Conservation (phyloP, 2,113 vertebrate species). For the Melospiza georgiana region DNA sequence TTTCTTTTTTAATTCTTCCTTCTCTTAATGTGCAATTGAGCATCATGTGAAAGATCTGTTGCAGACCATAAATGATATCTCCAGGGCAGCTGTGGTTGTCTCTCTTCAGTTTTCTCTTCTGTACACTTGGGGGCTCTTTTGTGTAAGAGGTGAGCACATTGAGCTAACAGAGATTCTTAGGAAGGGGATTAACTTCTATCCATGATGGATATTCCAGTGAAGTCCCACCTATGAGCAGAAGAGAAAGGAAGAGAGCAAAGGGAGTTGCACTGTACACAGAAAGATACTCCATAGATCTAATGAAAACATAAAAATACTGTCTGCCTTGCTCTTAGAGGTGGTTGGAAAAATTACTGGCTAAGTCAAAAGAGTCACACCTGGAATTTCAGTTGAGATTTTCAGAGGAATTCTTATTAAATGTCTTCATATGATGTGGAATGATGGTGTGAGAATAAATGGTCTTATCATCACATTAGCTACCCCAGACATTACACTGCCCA, state of each 20-base stretch:
- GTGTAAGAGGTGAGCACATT: background rate
- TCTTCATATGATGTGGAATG: background rate
- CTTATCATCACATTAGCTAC: background rate
- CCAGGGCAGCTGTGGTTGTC: background rate
- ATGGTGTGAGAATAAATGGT: background rate
- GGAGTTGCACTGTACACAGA: background rate
- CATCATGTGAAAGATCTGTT: background rate
- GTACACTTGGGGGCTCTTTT: background rate
- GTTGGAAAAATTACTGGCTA: background rate
- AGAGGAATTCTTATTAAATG: background rate
- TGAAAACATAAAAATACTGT: background rate
- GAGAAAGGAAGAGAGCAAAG: background rate
- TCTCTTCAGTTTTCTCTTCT: background rate
- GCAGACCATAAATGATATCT: background rate
- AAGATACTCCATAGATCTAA: background rate
- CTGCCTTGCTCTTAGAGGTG: background rate
- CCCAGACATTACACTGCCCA: accelerated
- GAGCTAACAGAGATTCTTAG: background rate
- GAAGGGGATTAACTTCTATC: background rate
- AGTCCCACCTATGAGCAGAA: background rate
- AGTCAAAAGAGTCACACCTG: background rate
- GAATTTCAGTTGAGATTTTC: background rate
- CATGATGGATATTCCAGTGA: background rate
- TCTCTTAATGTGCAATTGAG: background rate
- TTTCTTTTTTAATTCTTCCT: background rate